Base-by-base conservation (phyloP, 2,797 vertebrate genomes). In the Centropyge bicolor region DNA sequence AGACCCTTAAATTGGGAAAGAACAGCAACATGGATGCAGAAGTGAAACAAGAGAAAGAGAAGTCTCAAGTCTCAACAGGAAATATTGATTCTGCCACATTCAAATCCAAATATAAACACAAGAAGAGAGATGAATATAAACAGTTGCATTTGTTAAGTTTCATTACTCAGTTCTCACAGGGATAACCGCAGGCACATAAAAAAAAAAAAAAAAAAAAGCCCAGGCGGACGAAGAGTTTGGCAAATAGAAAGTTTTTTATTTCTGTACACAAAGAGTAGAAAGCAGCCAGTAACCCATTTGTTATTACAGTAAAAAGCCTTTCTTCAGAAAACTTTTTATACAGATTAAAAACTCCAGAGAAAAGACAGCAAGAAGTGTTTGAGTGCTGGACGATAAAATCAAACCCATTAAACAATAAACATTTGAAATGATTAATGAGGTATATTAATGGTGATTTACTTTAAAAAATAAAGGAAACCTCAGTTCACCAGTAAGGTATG, bases 181-280 rank as follows among this genome's bases (percentile, higher is more conserved):
- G 49, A 76, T 70, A 56, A 82, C 40, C 65, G 36, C 54, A 82
- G 70, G 74, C 75, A 60, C 55, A 84, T 35, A 74, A 63, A 79
- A 80, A 81, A 70, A 78, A 63, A 79, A 80, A 81, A 70, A 78
- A 31, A 31, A 31, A 80, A 80, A 77, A 61, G 27, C 68, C 76
- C 48, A 86, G 46, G 61, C 65, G 90, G 73, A 73, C 74, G 7
- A 65, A 36, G 66, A 74, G 80, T 92, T 94, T 92, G 93, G 92
- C 94, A 97, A 97, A 96, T 97, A 97, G 95, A 97, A 96, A 97
- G 96, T 93, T 94, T 94, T 31, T 95, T 93, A 95, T 94, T 95
- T 95, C 92, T 96, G 93, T 96, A 95, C 95, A 95, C 92, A 94
- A 94, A 95, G 79, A 95, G 95, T 95, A 95, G 92, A 95, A 94